Base-by-base conservation (phyloP, 2,113 vertebrate species). In the Tragelaphus imberbis region DNA sequence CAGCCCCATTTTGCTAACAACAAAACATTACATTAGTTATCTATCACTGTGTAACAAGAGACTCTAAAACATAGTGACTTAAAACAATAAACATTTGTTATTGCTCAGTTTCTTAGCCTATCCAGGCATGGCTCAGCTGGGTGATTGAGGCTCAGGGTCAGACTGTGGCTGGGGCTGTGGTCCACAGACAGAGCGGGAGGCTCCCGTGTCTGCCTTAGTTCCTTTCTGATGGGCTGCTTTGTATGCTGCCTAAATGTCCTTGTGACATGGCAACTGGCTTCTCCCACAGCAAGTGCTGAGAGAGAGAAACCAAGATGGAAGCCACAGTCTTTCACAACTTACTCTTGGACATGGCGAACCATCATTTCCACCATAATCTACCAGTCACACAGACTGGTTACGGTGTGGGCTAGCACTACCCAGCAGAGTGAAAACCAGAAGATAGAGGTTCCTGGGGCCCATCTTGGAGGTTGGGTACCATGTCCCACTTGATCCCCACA, bases 381-480 rank as follows among this genome's bases (percentile, higher is more conserved):
- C 2, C 7, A 30, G 56, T 36, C 53, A 96, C 33, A 40, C 14
- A 51, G 15, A 79, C 19, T 53, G 71, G 40, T 1, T 1, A 3
- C 12, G 2, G 5, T 7, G 5, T 15, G 27, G 3, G 56, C 25
- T 9, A 25, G 11, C 9, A 5, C 23, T 16, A 30, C 27, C 10
- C 28, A 28, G 55, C 11, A 13, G 6, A 19, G 33, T 59, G 27
- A 28, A 17, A 3, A 47, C 33, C 58, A 77, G 65, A 53, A 44
- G 53, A 3, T 1, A 1, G 63, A 7, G 33, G 14, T 8, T 21
- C 10, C 6, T 8, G 49, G 49, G 47, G 25, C 19, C 7, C 53
- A 17, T 19, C 33, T 36, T 2, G 21, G 59, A 59, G 36, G 59
- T 55, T 65, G 49, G 91, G 71, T 56, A 6, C 49, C 44, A 56